Evolutionary conservation across 2,797 vertebrate genomes (phyloP), one percentile per base, ranked within the genome.

Genomic region (Microctenopoma stevenorrisi): DNA sequence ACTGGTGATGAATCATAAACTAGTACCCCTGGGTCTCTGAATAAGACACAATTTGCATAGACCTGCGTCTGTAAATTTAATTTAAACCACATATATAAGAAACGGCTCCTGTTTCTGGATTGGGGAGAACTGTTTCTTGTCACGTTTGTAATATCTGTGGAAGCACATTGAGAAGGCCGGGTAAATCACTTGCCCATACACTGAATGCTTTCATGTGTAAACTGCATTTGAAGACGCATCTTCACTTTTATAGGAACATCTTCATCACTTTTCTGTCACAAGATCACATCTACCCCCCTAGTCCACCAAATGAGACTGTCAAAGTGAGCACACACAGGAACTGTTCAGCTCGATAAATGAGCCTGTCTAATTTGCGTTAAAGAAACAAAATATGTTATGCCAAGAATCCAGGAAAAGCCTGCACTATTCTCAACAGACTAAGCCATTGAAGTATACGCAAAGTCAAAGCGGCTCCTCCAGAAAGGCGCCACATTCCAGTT

Each of bases 1-100:
- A 81, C 79, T 50, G 59, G 68, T 78, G 79, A 85, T 89, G 74
- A 89, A 82, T 87, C 73, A 83, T 76, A 66, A 86, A 81, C 74
- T 64, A 49, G 7, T 47, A 53, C 80, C 77, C 65, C 22, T 44
- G 74, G 76, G 76, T 79, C 25, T 77, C 58, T 9, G 44, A 78
- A 61, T 61, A 43, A 64, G 63, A 40, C 25, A 18, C 72, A 33
- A 66, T 88, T 89, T 81, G 71, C 82, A 77, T 70, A 79, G 58
- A 64, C 49, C 42, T 73, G 49, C 68, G 40, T 79, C 47, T 55
- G 7, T 53, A 66, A 74, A 85, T 89, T 63, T 7, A 76, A 68
- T 79, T 77, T 71, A 0, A 66, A 65, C 22, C 57, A 42, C 62
- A 55, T 30, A 50, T 58, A 62, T 42, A 59, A 65, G 76, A 57